Base-by-base conservation (phyloP, 2,888 invertebrate species). In the Frankliniella fusca region DNA sequence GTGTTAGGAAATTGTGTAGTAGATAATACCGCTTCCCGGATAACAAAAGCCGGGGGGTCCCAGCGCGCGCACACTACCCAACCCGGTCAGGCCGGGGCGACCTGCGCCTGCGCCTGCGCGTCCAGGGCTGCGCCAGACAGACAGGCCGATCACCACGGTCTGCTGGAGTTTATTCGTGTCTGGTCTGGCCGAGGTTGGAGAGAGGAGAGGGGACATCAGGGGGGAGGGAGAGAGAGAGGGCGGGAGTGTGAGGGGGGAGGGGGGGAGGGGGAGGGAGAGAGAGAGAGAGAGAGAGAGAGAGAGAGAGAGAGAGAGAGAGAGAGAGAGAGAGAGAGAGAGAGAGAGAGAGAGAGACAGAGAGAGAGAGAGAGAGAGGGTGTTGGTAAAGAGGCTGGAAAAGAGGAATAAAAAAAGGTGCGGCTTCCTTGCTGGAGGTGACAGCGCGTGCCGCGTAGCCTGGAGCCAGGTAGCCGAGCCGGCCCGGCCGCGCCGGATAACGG, bases 91-190 rank as follows among this genome's bases (percentile, higher is more conserved):
- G n/a, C n/a, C n/a, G n/a, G n/a, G n/a, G n/a, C n/a, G n/a, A n/a
- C n/a, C n/a, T n/a, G n/a, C n/a, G n/a, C 50, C 50, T 50, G 10
- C 50, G 50, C 65, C 15, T 10, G 7, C 65, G 15, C 65, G 20
- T 7, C 65, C 7, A 20, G 7, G 11, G 0, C 65, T 65, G 65
- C 18, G 65, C 20, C 54, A 54, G 54, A 54, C 54, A 54, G 54
- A 3, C 65, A n/a, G 23, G 70, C 23, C 70, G 70, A 70, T 70
- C 70, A 70, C 8, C 70, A 70, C 70, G 70, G 70, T 70, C 70
- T 70, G 70, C 70, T 70, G 70, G 23, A 70, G 9, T 70, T 70
- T 76, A 76, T 76, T 76, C 27, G 70, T 27, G 70, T 76, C 70
- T n/a, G 20, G 38, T 38, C 38, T 38, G 5, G 38, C 38, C 38